Evolutionary conservation across 1,140 invertebrate genomes (phyloP), one percentile per base, ranked within the genome.

Genomic region (Cardiocondyla obscurior): DNA sequence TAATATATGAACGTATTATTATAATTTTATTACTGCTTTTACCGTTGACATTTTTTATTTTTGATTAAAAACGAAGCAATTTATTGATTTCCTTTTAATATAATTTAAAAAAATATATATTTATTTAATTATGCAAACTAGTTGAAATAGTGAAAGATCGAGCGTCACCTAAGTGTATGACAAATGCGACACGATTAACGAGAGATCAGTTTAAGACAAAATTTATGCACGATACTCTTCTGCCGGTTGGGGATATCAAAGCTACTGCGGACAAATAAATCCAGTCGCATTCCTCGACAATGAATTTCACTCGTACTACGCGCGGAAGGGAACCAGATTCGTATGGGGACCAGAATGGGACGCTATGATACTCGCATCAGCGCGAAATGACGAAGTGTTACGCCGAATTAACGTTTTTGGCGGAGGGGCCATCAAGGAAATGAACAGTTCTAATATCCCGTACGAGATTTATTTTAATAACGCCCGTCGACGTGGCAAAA

Each of bases 281-380:
- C 73, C 76, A 84, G 77, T 77, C 49, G 84, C 30, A 57, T 62
- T 85, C 72, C 30, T 82, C 69, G 77, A 79, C 69, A 53, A 86
- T 62, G 73, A 86, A 69, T 86, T 83, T 79, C 81, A 65, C 79
- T 39, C 39, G 53, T 44, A 53, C 58, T 49, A 58, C 33, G 55
- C 67, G 53, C 19, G 69, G 67, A 58, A 82, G 85, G 85, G 74
- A 81, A 64, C 55, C 76, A 62, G 81, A 64, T 82, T 65, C 44
- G 60, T 60, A 79, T n/a, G n/a, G 60, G 55, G 69, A 58, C 49
- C n/a, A 44, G 74, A 67, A 74, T 79, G 82, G 76, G 62, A 81
- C 82, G 64, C 73, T 57, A 88, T 64, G 86, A 81, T 89, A 88
- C 86, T 46, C 70, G 55, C 70, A 81, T 88, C 81, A 86, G 85